phyloP scores from a whole-genome alignment of 1,140 invertebrate genomes.

The Solen grandis region DNA sequence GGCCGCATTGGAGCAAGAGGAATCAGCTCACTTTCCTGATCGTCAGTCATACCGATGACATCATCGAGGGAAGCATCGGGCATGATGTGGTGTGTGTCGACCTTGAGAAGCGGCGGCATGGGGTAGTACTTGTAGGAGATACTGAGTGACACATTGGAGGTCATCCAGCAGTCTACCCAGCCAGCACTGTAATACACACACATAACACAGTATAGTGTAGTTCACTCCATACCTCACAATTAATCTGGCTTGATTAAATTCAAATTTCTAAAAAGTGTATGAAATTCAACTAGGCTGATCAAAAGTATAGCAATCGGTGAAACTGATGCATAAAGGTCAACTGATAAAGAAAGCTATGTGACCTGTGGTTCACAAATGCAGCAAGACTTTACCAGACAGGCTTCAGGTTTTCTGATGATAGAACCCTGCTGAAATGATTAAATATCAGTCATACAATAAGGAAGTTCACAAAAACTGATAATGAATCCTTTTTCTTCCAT shows the following conservation, averaged over 20 bases:
- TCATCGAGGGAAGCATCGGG: conserved; percentile 44
- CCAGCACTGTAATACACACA: conserved; percentile 83
- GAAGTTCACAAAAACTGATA: too few species aligned
- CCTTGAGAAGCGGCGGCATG: conserved; percentile 81
- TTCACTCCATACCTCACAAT: not conserved
- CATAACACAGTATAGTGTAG: not conserved
- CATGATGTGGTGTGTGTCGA: conserved; percentile 46
- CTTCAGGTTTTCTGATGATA: too few species aligned
- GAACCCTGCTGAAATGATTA: too few species aligned
- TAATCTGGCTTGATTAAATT: too few species aligned
- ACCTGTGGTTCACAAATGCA: too few species aligned
- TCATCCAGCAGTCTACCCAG: conserved; percentile 98
- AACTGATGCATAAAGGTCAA: not conserved
- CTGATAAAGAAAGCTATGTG: too few species aligned
- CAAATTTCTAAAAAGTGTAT: too few species aligned
- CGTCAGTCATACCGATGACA: conserved; percentile 12
- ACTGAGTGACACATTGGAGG: conserved; percentile 94
- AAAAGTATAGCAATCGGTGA: not conserved
- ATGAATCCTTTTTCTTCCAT: too few species aligned
- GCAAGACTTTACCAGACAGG: too few species aligned
- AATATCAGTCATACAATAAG: too few species aligned
- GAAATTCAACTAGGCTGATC: not conserved
- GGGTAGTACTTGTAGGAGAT: conserved; percentile 96
- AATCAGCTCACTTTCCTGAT: conserved; percentile 94
- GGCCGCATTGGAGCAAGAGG: conserved; percentile 89